Percentiles rank a stretch among this genome's conserved stretches.
phyloP scores from a whole-genome alignment of 2,113 vertebrate genomes.

The Dissostichus mawsoni region DNA sequence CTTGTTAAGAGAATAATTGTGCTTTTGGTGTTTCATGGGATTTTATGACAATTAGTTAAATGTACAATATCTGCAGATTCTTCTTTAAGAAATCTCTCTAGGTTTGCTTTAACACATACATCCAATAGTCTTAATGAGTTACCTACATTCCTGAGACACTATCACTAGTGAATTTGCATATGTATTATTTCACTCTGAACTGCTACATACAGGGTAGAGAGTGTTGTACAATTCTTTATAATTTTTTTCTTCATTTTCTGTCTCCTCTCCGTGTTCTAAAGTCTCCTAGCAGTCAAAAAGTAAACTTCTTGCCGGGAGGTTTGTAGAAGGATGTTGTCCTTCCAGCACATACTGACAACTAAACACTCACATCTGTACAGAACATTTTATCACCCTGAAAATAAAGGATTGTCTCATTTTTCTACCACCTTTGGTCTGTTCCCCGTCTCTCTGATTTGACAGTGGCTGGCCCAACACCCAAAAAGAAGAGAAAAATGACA shows the following conservation, averaged over 20 bases:
- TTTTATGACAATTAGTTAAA: conserved; percentile 18
- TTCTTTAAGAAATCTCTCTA: neutral
- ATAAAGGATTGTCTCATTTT: conserved; percentile 70
- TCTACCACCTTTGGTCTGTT: conserved; percentile 38
- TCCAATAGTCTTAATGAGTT: neutral
- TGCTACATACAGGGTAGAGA: conserved; percentile 3
- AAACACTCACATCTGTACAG: conserved; percentile 56
- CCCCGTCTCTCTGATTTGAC: conserved; percentile 42
- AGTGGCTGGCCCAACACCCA: conserved; percentile 38
- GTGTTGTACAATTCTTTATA: conserved; percentile 31
- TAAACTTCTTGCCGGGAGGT: conserved; percentile 51
- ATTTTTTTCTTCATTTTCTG: conserved; percentile 18
- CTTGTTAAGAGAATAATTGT: neutral
- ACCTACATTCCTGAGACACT: conserved; percentile 30
- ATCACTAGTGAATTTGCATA: conserved; percentile 4
- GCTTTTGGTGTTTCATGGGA: conserved; percentile 6
- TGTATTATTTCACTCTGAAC: conserved; percentile 21
- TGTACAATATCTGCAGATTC: neutral
- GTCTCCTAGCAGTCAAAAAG: conserved; percentile 29
- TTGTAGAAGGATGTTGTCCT: conserved; percentile 41
- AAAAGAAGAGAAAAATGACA: conserved; percentile 62
- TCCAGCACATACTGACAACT: conserved; percentile 56
- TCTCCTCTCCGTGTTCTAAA: conserved; percentile 51
- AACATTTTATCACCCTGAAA: conserved; percentile 59
- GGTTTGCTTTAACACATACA: neutral